phyloP scores from a whole-genome alignment of 2,113 vertebrate species.

The Lepisosteus oculatus region DNA sequence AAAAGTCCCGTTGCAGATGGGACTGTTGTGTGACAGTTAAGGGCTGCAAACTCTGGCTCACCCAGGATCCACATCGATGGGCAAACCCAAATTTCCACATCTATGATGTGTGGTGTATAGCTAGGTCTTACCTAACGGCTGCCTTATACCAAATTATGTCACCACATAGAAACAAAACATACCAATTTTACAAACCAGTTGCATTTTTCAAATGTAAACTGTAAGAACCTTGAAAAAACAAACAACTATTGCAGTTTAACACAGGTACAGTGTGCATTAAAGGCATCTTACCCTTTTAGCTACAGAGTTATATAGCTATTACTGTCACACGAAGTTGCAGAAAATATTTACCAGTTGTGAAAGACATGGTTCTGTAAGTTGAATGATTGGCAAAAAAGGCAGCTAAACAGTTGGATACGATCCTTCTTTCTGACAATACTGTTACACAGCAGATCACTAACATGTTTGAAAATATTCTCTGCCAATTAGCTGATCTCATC shows the following conservation, averaged over 20 bases:
- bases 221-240: slow-evolving; percentile 30
- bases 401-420: slow-evolving; percentile 43
- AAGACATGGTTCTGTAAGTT: slow-evolving; percentile 41
- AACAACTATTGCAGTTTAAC: slow-evolving; percentile 39
- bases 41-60: no score
- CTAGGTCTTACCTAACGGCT: slow-evolving; percentile 16
- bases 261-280: slow-evolving; percentile 31
- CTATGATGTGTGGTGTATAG: background rate
- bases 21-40: no score
- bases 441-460: slow-evolving; percentile 45
- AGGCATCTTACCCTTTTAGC: slow-evolving; percentile 43
- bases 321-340: slow-evolving; percentile 48
- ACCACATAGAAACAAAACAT: slow-evolving; percentile 17
- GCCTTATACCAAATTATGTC: slow-evolving; percentile 9
- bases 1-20: no score
- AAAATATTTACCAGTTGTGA: slow-evolving; percentile 51
- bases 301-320: slow-evolving; percentile 49
- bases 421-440: slow-evolving; percentile 41
- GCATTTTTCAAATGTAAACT: slow-evolving; percentile 19
- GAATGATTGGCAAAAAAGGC: slow-evolving; percentile 48
- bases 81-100: background rate
- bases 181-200: slow-evolving; percentile 14
- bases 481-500: slow-evolving; percentile 40
- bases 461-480: slow-evolving; percentile 46
- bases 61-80: background rate